Percentiles rank a stretch among this genome's conserved stretches.
These are phyloP conservation scores for Liopterus haemorrhoidalis DNA, from an alignment of 2,888 invertebrate species.

Conservation along the genomic window DNA sequence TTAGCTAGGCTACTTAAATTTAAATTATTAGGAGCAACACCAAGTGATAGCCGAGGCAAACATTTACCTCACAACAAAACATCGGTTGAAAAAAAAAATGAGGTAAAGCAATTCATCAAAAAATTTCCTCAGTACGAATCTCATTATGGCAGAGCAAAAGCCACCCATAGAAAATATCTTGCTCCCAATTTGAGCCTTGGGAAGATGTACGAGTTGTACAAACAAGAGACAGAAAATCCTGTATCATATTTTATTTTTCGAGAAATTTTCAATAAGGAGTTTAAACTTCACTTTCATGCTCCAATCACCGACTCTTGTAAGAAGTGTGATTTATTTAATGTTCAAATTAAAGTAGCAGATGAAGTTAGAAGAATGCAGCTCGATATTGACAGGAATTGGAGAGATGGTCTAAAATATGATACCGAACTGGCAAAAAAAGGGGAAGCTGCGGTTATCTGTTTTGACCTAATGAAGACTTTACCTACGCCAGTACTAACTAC, in stretches of 20 bases:
- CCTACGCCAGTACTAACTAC: slow-evolving; percentile 34
- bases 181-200: slow-evolving; percentile 28
- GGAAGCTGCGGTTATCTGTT: slow-evolving; percentile 26
- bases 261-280: slow-evolving; percentile 25
- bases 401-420: slow-evolving; percentile 26
- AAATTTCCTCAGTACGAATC: slow-evolving; percentile 26
- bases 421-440: slow-evolving; percentile 4
- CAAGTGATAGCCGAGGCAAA: slow-evolving; percentile 28
- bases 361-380: slow-evolving; percentile 15
- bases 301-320: slow-evolving; percentile 28
- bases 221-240: slow-evolving; percentile 18
- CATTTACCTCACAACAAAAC: slow-evolving; percentile 28
- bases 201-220: slow-evolving; percentile 29
- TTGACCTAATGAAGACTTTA: slow-evolving; percentile 35
- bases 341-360: slow-evolving; percentile 23
- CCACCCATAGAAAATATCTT: slow-evolving; percentile 26
- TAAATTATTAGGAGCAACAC: slow-evolving; percentile 22
- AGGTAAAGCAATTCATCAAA: slow-evolving; percentile 22
- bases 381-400: slow-evolving; percentile 23
- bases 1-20: slow-evolving; percentile 21
- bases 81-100: slow-evolving; percentile 16
- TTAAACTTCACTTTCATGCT: slow-evolving; percentile 28
- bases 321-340: slow-evolving; percentile 29
- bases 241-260: slow-evolving; percentile 27
- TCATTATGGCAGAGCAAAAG: slow-evolving; percentile 28